Evolutionary conservation across 2,888 invertebrate genomes (phyloP), one percentile per base, ranked within the genome.

Genomic region (Tuberolachnus salignus): DNA sequence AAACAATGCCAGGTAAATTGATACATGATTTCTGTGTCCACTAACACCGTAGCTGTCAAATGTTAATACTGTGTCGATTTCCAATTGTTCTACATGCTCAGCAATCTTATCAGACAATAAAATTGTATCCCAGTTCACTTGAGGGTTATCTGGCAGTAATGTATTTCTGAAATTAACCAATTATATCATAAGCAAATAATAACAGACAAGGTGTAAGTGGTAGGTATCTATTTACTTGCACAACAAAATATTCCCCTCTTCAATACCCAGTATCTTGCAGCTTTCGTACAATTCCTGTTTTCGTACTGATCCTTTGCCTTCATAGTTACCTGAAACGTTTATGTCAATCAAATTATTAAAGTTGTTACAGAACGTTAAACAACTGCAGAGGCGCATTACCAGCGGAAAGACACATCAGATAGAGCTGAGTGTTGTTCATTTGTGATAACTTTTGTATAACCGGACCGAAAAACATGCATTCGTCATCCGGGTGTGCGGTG

Each of bases 381-480:
- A 4, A 23, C 0, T 9, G 21, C 34, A 34, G 6, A 34, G 34
- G 3, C 34, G 6, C 9, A 46, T 85, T 86, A 92, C 95, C 95
- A 86, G 91, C 91, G 42, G 95, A 93, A 82, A 97, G 88, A 86
- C 97, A 97, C 72, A 97, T 87, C 74, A 97, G 84, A 85, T 92
- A 92, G 55, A 97, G 90, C 82, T 90, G 88, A 83, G 90, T 90
- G 82, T 89, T 88, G 82, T 89, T 88, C 66, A 90, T 88, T 82
- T 89, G 89, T 1, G 87, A 84, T 81, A 94, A 86, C 84, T 91
- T 88, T 82, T 92, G 88, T 82, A 96, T 90, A 57, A 93, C 90
- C 21, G 99, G 99, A 0, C 96, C 95, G 86, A 99, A 99, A 86
- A 99, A 99, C 98, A 99, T 98, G 83, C 95, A 95, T 86, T 99